phyloP scores from a whole-genome alignment of 2,113 vertebrate species.

The Oceanites oceanicus region DNA sequence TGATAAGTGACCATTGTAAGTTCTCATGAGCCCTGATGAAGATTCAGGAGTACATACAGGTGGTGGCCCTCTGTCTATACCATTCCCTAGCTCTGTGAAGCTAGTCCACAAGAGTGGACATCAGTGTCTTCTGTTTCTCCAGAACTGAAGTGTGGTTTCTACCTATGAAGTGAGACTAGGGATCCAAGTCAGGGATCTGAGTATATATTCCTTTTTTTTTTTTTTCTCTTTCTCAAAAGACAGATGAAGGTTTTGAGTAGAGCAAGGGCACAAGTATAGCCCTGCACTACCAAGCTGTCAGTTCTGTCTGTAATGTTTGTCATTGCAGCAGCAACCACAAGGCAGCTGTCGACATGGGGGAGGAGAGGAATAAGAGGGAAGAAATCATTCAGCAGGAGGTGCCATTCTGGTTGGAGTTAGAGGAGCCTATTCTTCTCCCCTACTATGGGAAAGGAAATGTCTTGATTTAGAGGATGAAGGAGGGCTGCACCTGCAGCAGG shows the following conservation, averaged over 20 bases:
- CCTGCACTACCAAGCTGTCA: not conserved
- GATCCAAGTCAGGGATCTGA: not conserved
- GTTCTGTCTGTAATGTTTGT: not conserved
- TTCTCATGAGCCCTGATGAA: not conserved
- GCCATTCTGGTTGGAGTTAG: not conserved
- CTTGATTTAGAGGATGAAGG: not conserved
- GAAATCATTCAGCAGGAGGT: not conserved
- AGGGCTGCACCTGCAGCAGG: not conserved
- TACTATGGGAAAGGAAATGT: slow-evolving; percentile 23
- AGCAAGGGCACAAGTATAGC: not conserved
- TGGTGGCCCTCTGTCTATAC: not conserved
- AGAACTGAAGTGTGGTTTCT: not conserved
- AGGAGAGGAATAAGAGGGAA: not conserved
- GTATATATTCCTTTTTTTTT: not conserved
- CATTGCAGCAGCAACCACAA: not conserved
- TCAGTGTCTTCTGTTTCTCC: not conserved
- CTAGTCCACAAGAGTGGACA: not conserved
- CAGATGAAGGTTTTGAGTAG: not conserved
- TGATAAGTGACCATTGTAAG: not conserved
- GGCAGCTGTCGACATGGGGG: not conserved
- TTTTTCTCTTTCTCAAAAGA: too few species aligned
- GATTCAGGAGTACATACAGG: not conserved
- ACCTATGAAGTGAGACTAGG: not conserved
- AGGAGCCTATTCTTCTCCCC: not conserved
- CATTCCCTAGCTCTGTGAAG: not conserved